Evolutionary conservation across 2,888 invertebrate species (phyloP), one percentile per base, ranked within the genome.

Genomic region (Lysandra coridon): DNA sequence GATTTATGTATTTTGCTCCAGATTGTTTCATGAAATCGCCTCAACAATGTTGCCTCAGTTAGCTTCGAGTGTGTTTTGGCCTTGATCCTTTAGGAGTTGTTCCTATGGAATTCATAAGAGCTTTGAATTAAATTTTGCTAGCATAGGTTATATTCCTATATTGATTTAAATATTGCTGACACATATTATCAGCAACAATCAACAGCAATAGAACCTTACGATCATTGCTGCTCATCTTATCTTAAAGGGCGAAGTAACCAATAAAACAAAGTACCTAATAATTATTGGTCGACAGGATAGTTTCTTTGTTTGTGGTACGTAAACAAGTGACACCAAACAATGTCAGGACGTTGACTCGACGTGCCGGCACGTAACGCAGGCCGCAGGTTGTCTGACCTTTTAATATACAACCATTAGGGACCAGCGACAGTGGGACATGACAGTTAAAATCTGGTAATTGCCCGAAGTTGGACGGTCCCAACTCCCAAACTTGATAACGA

Each of bases 341-440:
- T 81, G 82, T 79, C 83, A 86, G 90, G 87, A 85, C 89, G 85
- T 89, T 90, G 90, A 89, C 90, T 86, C 86, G 85, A 85, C 88
- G 86, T 90, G 86, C 91, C 90, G 83, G 85, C 90, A 90, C 91
- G 92, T 90, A 79, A 49, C 75, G n/a, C 40, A 10, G 49, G 44
- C 30, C 75, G 75, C 75, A 76, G 76, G 76, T 76, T 76, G 76
- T 53, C 76, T 76, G 76, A 76, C 76, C 76, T 76, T 76, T 76
- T 57, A 76, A 76, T 76, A 53, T 53, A 33, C 53, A 17, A 76
- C 76, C 53, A 30, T 33, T 53, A 53, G 76, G 57, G 76, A 30
- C 76, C 33, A 33, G 69, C 30, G 69, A 69, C 69, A 69, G 69
- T 17, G 69, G 69, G 69, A 33, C 69, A 69, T 69, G 33, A 33